Evolutionary conservation across 2,113 vertebrate species (phyloP).

Genomic region (Microcebus ravelobensis): DNA sequence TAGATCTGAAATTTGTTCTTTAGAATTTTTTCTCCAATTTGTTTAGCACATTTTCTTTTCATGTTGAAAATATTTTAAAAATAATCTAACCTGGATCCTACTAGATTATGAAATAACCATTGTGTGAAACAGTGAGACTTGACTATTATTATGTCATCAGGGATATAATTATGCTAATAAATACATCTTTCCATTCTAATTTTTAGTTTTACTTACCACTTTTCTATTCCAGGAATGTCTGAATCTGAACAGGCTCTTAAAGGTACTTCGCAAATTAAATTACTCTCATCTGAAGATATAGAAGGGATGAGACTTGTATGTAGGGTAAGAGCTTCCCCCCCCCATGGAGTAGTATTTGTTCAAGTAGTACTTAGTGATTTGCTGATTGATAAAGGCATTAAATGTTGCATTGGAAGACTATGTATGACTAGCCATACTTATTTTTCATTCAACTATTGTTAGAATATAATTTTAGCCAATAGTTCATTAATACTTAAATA

Average conservation of each 20-base stretch:
- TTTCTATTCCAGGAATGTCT: conserved; percentile 92
- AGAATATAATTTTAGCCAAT: background rate
- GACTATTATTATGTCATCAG: background rate
- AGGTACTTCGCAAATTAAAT: conserved; percentile 99
- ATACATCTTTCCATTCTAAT: background rate
- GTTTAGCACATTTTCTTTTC: background rate
- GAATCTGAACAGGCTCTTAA: conserved; percentile 98
- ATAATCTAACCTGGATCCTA: background rate
- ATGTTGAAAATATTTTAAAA: conserved; percentile 12
- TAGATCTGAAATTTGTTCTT: background rate
- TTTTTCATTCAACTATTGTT: background rate
- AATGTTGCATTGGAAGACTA: background rate
- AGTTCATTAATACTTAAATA: background rate
- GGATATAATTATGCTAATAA: background rate
- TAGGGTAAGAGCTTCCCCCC: conserved; percentile 86
- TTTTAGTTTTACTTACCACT: background rate
- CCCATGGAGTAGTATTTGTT: background rate
- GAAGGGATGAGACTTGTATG: conserved; percentile 97
- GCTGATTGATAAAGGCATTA: background rate
- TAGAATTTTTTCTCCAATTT: conserved; percentile 6
- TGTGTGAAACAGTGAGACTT: conserved; percentile 1
- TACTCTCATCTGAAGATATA: conserved; percentile 94
- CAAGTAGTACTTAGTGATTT: conserved; percentile 24
- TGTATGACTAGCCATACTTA: background rate
- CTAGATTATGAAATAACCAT: background rate